Percentiles rank a stretch among this genome's conserved stretches.
Evolutionary conservation across 2,797 vertebrate genomes (phyloP).

Genomic region (Merluccius polli): DNA sequence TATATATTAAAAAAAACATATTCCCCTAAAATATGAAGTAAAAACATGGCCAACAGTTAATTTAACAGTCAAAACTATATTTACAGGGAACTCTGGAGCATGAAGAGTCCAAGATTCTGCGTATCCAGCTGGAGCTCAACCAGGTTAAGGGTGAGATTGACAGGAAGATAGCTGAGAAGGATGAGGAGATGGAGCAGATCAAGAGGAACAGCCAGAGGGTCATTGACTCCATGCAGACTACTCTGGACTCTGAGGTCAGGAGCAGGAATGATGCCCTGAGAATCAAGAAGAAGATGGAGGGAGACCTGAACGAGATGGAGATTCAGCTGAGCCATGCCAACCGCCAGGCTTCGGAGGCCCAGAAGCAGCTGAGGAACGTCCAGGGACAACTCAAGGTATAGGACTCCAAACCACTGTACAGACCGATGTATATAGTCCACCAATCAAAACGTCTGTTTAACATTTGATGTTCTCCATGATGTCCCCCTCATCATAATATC

Average conservation of each 20-base stretch:
- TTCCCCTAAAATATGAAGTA: neutral
- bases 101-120: slow-evolving; percentile 77
- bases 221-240: slow-evolving; percentile 72
- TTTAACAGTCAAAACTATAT: slow-evolving; percentile 13
- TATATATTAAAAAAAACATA: neutral
- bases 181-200: slow-evolving; percentile 79
- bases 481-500: neutral
- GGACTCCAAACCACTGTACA: neutral
- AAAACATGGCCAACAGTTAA: neutral
- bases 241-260: slow-evolving; percentile 71
- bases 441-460: neutral
- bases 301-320: slow-evolving; percentile 78
- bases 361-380: slow-evolving; percentile 73
- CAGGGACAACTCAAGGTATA: slow-evolving; percentile 80
- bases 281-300: slow-evolving; percentile 74
- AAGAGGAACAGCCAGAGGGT: slow-evolving; percentile 76
- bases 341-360: slow-evolving; percentile 71
- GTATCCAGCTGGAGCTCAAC: slow-evolving; percentile 76
- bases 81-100: slow-evolving; percentile 75
- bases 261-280: slow-evolving; percentile 2
- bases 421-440: neutral
- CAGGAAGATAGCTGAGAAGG: slow-evolving; percentile 75
- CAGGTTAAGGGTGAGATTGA: slow-evolving; percentile 78
- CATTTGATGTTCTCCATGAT: neutral
- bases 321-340: slow-evolving; percentile 78